phyloP scores from a whole-genome alignment of 2,888 invertebrate genomes.

The Temnothorax unifasciatus region DNA sequence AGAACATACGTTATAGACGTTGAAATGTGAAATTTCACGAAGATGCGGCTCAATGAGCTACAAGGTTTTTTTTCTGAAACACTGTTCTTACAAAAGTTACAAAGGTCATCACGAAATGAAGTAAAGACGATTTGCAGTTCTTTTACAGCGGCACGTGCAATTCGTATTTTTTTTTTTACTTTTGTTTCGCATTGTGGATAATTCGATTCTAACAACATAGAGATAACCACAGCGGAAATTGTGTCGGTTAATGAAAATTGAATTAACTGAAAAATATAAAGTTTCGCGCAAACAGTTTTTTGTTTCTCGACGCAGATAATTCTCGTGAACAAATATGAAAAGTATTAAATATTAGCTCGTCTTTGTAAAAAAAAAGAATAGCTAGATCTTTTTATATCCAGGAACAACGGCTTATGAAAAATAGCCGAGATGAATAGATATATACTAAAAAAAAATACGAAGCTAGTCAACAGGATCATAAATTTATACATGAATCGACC shows the following conservation, averaged over 20 bases:
- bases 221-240: not conserved
- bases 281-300: not conserved
- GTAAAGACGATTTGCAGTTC: not conserved
- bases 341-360: not conserved
- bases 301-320: not conserved
- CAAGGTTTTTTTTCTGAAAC: constrained; percentile 1
- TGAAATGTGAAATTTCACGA: not conserved
- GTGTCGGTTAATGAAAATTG: constrained; percentile 1
- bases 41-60: not conserved
- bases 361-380: not conserved
- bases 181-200: not conserved
- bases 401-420: not conserved
- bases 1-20: not conserved
- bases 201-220: constrained; percentile 7
- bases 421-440: not conserved
- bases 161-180: constrained; percentile 1
- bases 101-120: not conserved
- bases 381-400: not conserved
- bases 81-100: constrained; percentile 23
- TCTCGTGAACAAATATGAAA: not conserved
- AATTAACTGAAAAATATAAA: constrained; percentile 15
- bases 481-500: not conserved
- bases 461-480: not conserved
- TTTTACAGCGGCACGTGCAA: constrained; percentile 1
- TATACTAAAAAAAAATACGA: not conserved